Percentiles rank a stretch among this genome's conserved stretches.
phyloP scores from a whole-genome alignment of 2,113 vertebrate genomes.

The Orycteropus afer region DNA sequence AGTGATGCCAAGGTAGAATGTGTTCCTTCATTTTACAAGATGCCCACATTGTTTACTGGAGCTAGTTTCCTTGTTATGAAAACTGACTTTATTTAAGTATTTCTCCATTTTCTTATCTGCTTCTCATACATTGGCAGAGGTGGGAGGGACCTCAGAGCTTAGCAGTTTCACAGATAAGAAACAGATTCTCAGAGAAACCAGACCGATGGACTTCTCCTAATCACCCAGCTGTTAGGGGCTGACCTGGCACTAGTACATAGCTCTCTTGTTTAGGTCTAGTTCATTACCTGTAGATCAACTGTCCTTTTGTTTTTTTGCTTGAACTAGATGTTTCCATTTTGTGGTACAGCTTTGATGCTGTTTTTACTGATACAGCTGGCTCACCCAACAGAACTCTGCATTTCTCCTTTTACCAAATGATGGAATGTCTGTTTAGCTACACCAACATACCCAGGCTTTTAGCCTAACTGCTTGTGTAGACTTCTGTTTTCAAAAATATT shows the following conservation, averaged over 20 bases:
- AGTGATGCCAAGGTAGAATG: not conserved
- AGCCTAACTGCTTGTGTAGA: not conserved
- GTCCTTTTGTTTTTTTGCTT: not conserved
- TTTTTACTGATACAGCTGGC: conserved; percentile 20
- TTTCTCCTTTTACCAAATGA: conserved; percentile 7
- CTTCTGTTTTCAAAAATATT: not conserved
- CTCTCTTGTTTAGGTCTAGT: not conserved
- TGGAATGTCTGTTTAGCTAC: not conserved
- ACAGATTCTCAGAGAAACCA: not conserved
- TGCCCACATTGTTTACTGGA: not conserved
- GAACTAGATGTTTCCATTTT: conserved; percentile 5
- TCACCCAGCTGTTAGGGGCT: not conserved
- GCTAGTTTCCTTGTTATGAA: not conserved
- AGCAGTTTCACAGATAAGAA: not conserved
- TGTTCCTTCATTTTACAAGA: not conserved
- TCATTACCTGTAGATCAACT: not conserved
- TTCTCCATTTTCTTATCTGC: not conserved
- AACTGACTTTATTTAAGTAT: not conserved
- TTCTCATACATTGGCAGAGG: not conserved
- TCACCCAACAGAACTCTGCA: not conserved
- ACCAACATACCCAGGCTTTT: not conserved
- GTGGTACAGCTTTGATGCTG: not conserved
- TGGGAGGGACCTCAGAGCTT: not conserved
- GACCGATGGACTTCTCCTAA: too few species aligned
- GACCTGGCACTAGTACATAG: too few species aligned